Conservation (phyloP, 2,888 invertebrate species). For the Clistopyga incitator region DNA sequence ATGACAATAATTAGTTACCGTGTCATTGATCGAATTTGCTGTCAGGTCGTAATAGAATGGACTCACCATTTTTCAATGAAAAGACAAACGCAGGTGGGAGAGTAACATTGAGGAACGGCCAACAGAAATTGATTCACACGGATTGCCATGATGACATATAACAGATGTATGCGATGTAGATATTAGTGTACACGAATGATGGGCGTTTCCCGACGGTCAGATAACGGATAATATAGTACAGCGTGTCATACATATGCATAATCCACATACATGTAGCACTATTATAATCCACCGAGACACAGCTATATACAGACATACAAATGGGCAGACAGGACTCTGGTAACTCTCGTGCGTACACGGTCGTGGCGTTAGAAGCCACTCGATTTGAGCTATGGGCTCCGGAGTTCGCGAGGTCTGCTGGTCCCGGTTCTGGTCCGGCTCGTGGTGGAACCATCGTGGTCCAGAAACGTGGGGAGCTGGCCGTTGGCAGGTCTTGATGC, state of each 20-base stretch:
- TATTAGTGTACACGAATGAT: constrained; percentile 50
- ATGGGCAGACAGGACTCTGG: constrained; percentile 32
- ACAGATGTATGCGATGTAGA: constrained; percentile 24
- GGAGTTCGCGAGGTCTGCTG: constrained; percentile 26
- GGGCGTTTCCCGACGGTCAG: constrained; percentile 59
- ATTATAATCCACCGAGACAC: constrained; percentile 52
- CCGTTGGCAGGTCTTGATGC: constrained; percentile 74
- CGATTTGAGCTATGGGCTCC: constrained; percentile 73
- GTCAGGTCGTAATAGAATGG: background rate
- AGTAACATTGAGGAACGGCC: constrained; percentile 8
- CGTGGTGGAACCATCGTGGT: constrained; percentile 26
- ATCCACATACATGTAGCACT: constrained; percentile 46
- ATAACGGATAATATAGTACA: constrained; percentile 58
- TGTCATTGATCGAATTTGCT: background rate
- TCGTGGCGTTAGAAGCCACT: constrained; percentile 70
- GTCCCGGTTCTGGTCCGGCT: constrained; percentile 29
- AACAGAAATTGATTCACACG: background rate
- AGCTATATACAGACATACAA: constrained; percentile 4
- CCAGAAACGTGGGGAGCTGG: constrained; percentile 53
- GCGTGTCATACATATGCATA: constrained; percentile 61
- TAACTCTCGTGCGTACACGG: constrained; percentile 60
- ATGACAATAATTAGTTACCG: too few species aligned
- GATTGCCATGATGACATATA: constrained; percentile 40
- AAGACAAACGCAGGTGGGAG: background rate
- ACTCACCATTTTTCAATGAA: background rate